phyloP scores from a whole-genome alignment of 2,888 invertebrate genomes.

The Zelleria hepariella region DNA sequence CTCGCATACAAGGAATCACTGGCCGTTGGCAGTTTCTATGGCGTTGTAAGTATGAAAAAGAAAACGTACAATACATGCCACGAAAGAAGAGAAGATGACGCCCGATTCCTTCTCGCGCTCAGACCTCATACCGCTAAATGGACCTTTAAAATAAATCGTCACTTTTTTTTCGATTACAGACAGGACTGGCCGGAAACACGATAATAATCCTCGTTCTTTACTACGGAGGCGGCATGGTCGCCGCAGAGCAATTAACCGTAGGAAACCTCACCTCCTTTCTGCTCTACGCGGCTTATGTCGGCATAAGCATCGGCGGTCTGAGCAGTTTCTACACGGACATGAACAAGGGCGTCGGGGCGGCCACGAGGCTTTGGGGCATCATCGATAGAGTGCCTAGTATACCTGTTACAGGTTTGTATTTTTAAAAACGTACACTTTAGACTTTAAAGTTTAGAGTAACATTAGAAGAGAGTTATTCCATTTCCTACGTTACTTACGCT shows the following conservation, averaged over 20 bases:
- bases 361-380: constrained; percentile 90
- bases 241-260: constrained; percentile 81
- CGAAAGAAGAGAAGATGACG: not conserved
- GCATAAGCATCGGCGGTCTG: constrained; percentile 90
- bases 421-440: no score
- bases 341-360: constrained; percentile 94
- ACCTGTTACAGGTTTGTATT: constrained; percentile 73
- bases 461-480: no score
- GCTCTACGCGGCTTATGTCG: constrained; percentile 94
- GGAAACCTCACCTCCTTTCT: constrained; percentile 95
- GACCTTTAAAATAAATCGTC: not conserved
- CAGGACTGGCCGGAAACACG: constrained; percentile 90
- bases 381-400: constrained; percentile 85
- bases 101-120: no score
- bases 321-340: constrained; percentile 94
- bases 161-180: constrained; percentile 55
- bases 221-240: constrained; percentile 91
- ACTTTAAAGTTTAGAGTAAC: no score
- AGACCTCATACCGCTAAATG: no score
- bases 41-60: constrained; percentile 73
- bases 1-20: constrained; percentile 90
- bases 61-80: not conserved
- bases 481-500: no score
- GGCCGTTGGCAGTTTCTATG: constrained; percentile 92
- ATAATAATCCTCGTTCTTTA: constrained; percentile 93